A percentile compares a stretch with the other conserved stretches of the same genome.
Conservation (phyloP, 2,888 invertebrate genomes). For the Salpingus planirostris region DNA sequence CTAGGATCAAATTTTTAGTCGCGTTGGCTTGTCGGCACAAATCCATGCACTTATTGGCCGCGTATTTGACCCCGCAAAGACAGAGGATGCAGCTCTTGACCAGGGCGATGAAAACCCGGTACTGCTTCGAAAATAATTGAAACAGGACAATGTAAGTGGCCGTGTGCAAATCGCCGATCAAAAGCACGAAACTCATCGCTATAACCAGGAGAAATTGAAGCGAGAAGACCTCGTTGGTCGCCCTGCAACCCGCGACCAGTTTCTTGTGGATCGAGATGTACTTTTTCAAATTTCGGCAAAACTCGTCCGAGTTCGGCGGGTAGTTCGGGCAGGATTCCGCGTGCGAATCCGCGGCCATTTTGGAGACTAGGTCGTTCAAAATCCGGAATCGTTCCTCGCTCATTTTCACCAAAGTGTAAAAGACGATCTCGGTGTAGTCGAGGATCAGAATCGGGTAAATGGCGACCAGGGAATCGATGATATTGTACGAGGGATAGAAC, state of each 20-base stretch:
- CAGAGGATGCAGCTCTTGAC: slow-evolving; percentile 3
- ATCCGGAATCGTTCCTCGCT: slow-evolving; percentile 5
- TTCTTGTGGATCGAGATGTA: slow-evolving; percentile 11
- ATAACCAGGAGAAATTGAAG: slow-evolving; percentile 10
- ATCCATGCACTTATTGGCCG: slow-evolving; percentile 1
- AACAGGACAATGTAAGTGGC: slow-evolving; percentile 8
- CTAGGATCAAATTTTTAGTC: slow-evolving; percentile 3
- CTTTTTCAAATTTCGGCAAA: slow-evolving; percentile 6
- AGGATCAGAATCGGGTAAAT: slow-evolving; percentile 4
- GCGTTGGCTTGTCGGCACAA: slow-evolving; percentile 1
- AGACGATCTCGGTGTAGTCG: slow-evolving; percentile 1
- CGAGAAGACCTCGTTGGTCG: slow-evolving; percentile 10
- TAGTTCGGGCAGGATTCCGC: slow-evolving; percentile 8
- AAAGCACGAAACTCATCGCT: slow-evolving; percentile 7
- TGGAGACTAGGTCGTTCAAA: slow-evolving; percentile 6
- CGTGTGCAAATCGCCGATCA: slow-evolving; percentile 10
- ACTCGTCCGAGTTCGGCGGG: slow-evolving; percentile 8
- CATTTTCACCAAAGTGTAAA: slow-evolving; percentile 1
- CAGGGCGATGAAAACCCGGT: slow-evolving; percentile 1
- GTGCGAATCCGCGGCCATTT: slow-evolving; percentile 11
- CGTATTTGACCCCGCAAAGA: slow-evolving; percentile 7
- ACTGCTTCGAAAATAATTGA: slow-evolving; percentile 2
- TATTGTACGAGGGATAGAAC: too few species aligned
- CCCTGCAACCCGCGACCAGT: slow-evolving; percentile 6
- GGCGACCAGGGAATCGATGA: too few species aligned